Evolutionary conservation across 2,797 vertebrate species (phyloP), one percentile per base, ranked within the genome.

Genomic region (Coluber constrictor): DNA sequence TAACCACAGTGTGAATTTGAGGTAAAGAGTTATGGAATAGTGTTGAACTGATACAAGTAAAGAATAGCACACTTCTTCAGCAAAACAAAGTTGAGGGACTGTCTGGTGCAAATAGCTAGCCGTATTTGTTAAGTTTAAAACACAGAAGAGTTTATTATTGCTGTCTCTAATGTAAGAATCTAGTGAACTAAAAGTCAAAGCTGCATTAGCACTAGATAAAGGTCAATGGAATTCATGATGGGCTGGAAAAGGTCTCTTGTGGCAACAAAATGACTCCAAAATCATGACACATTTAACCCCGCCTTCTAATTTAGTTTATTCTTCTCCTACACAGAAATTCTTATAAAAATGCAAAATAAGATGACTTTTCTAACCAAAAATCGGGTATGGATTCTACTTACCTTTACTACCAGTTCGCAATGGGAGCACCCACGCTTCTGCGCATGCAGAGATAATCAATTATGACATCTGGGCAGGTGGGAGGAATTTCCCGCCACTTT

Each of bases 261-360:
- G 66, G n/a, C 66, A 32, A 18, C n/a, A n/a, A 32, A 74, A 74
- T 74, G 32, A 74, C 32, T 74, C n/a, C n/a, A 74, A 74, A 74
- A 74, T 37, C n/a, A 74, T 74, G n/a, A 18, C 15, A 32, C 12
- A 8, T 32, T 74, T 74, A 74, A 74, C 32, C n/a, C 66, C 0
- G 7, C n/a, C 15, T 37, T 74, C 16, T 18, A 70, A 70, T n/a
- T 70, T 6, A 32, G 15, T 15, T 70, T 70, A 70, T 7, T 70
- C 66, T 70, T 32, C 66, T 32, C n/a, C 66, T 32, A 70, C 66
- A 90, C 0, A 86, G 56, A 86, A 54, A 79, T 90, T 94, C 60
- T 94, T 93, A 87, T 66, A 29, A 88, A 74, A 91, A 92, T 90
- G 51, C 87, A 47, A 32, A 89, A 23, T 20, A 90, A 90, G 47